Percentiles rank a stretch among this genome's conserved stretches.
These are phyloP conservation scores for Drosophila baimaii DNA, from an alignment of 1,140 invertebrate genomes.

Conservation along the genomic window DNA sequence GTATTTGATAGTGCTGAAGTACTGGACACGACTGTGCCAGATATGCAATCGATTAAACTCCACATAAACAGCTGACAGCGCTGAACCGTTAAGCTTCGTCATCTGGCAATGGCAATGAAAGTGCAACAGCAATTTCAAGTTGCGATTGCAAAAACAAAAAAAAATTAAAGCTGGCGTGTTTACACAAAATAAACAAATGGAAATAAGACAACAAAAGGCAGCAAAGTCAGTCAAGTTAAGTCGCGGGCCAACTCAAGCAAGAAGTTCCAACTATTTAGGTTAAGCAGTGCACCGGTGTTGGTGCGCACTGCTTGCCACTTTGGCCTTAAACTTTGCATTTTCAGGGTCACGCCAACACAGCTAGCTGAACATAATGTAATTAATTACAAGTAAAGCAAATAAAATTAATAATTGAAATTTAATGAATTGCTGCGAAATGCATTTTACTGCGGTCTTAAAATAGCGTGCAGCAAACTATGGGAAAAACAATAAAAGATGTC, in stretches of 20 bases:
- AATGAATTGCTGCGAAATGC: constrained; percentile 44
- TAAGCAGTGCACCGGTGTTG: constrained; percentile 17
- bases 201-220: constrained; percentile 19
- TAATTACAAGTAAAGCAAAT: constrained; percentile 24
- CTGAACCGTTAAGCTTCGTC: constrained; percentile 47
- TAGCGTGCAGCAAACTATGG: constrained; percentile 61
- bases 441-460: constrained; percentile 40
- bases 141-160: constrained; percentile 16
- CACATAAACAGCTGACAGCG: constrained; percentile 39
- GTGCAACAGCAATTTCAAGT: constrained; percentile 38
- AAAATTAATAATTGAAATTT: constrained; percentile 46
- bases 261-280: constrained; percentile 24
- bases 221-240: constrained; percentile 28
- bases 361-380: constrained; percentile 17
- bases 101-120: constrained; percentile 56
- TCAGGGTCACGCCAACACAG: constrained; percentile 30
- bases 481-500: constrained; percentile 56
- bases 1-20: not conserved
- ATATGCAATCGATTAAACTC: constrained; percentile 41
- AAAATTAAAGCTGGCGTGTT: constrained; percentile 34
- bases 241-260: constrained; percentile 33
- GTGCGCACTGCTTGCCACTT: constrained; percentile 28
- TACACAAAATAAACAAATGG: constrained; percentile 53
- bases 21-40: constrained; percentile 2
- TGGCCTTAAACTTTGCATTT: constrained; percentile 40